Evolutionary conservation across 2,888 invertebrate genomes (phyloP).

Genomic region (Microctonus aethiopoides): DNA sequence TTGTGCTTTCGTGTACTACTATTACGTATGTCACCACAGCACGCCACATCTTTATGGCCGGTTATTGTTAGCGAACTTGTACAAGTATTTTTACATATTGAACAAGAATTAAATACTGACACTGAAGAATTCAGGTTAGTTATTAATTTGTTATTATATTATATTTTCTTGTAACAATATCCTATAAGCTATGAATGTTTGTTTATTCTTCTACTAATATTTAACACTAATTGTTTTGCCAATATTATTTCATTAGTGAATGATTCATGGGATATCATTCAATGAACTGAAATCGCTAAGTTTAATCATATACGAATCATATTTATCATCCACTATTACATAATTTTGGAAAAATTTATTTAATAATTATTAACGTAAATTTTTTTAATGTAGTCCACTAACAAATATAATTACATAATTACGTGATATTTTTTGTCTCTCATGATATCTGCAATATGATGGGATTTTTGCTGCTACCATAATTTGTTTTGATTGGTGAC

Average conservation of each 20-base stretch:
- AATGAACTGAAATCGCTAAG: not conserved
- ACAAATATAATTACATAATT: slow-evolving; percentile 59
- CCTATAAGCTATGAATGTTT: not conserved
- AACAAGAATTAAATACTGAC: slow-evolving; percentile 82
- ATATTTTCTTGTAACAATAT: not conserved
- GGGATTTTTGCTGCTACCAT: slow-evolving; percentile 61
- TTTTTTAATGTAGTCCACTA: slow-evolving; percentile 46
- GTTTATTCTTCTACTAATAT: not conserved
- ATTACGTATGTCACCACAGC: slow-evolving; percentile 84
- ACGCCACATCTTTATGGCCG: slow-evolving; percentile 91
- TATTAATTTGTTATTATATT: not conserved
- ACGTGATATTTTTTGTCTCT: slow-evolving; percentile 62
- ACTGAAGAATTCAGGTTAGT: slow-evolving; percentile 80
- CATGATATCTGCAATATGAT: slow-evolving; percentile 62
- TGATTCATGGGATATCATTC: not conserved
- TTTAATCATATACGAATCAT: not conserved
- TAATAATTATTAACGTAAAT: not conserved
- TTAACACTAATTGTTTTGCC: not conserved
- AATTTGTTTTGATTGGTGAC: slow-evolving; percentile 57
- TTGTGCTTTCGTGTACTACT: slow-evolving; percentile 88
- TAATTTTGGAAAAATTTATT: not conserved
- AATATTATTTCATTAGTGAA: not conserved
- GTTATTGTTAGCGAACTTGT: slow-evolving; percentile 91
- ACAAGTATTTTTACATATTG: slow-evolving; percentile 87
- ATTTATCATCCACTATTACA: not conserved